Evolutionary conservation across 2,113 vertebrate species (phyloP).

Genomic region (Microtus montanus): DNA sequence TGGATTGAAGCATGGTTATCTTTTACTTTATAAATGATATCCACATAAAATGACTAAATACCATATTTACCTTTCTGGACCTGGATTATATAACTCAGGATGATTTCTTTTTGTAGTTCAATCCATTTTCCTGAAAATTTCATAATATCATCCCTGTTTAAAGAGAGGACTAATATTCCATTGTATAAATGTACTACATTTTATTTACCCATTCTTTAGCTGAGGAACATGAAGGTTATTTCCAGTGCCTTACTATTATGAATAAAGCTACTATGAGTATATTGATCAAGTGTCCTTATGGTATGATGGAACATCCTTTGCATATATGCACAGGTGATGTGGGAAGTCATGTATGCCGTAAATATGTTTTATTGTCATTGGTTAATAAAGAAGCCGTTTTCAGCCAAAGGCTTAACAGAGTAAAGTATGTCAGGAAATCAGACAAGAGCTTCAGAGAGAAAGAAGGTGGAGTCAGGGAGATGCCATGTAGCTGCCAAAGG

Average conservation of each 20-base stretch:
- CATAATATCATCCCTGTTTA: background rate
- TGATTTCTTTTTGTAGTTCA: background rate
- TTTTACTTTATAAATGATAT: background rate
- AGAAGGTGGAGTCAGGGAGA: no score
- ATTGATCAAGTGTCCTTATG: background rate
- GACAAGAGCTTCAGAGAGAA: no score
- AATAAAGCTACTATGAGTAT: background rate
- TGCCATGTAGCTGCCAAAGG: no score
- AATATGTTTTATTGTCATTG: no score
- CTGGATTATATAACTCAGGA: background rate
- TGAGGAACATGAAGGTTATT: no score
- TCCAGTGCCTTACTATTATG: no score
- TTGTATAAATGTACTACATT: no score
- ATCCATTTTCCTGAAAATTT: background rate
- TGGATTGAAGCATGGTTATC: background rate
- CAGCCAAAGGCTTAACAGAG: no score
- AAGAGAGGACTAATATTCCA: background rate
- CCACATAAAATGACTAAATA: background rate
- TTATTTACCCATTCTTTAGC: no score
- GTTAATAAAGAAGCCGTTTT: no score
- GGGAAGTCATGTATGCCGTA: no score
- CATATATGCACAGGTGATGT: background rate
- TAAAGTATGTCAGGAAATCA: no score
- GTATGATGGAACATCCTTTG: background rate
- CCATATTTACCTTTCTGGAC: background rate